Conservation (phyloP, 2,797 vertebrate genomes). For the Oryzias dopingdopingensis region DNA sequence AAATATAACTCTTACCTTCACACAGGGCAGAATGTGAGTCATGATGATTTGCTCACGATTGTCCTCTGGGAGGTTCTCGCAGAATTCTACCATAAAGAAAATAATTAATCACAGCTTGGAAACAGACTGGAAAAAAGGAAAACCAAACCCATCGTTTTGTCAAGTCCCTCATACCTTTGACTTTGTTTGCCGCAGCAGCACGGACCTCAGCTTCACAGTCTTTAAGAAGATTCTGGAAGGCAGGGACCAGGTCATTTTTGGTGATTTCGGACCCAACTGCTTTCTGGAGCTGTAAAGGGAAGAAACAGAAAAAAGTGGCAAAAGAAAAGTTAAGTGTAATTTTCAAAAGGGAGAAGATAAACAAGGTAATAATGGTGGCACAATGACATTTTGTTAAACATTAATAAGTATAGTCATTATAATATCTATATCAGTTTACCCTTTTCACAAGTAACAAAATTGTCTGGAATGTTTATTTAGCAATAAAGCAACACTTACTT, state of each 20-base stretch:
- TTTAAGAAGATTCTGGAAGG: conserved; percentile 86
- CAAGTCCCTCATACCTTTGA: conserved; percentile 76
- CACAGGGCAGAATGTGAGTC: conserved; percentile 86
- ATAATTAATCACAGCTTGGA: not conserved
- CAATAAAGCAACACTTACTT: too few species aligned
- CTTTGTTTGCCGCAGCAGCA: conserved; percentile 86
- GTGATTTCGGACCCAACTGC: conserved; percentile 87
- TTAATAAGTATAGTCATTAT: not conserved
- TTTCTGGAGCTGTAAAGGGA: conserved; percentile 80
- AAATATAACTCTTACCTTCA: conserved; percentile 76
- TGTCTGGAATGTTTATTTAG: too few species aligned
- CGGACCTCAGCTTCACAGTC: conserved; percentile 87
- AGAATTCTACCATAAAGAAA: conserved; percentile 75
- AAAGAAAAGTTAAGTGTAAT: conserved; percentile 9
- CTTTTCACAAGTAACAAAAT: too few species aligned
- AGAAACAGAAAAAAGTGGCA: not conserved
- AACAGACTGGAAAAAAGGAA: not conserved
- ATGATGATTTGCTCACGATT: conserved; percentile 86
- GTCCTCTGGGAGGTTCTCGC: conserved; percentile 85
- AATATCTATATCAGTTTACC: too few species aligned
- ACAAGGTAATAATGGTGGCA: not conserved
- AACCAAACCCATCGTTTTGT: not conserved
- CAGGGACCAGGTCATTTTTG: conserved; percentile 85
- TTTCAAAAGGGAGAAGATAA: not conserved
- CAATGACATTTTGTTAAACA: too few species aligned